Evolutionary conservation across 1,140 invertebrate species (phyloP).

Genomic region (Drosophila lacertosa): DNA sequence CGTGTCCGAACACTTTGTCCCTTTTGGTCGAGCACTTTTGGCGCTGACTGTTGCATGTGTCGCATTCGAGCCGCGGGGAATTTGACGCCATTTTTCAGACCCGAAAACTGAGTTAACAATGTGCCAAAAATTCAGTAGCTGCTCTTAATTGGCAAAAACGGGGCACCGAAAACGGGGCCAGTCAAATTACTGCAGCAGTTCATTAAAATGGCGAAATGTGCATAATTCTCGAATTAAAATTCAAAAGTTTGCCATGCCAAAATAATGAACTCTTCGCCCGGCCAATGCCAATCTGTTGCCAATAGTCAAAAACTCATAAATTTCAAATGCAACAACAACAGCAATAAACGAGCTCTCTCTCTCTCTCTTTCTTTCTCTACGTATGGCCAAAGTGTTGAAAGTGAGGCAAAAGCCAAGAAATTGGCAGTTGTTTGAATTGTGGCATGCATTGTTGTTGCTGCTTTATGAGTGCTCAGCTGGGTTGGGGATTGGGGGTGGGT

Average conservation of each 20-base stretch:
- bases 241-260: slow-evolving; percentile 74
- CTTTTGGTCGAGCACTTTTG: slow-evolving; percentile 4
- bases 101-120: slow-evolving; percentile 26
- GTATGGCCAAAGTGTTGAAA: slow-evolving; percentile 71
- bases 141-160: slow-evolving; percentile 53
- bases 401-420: slow-evolving; percentile 53
- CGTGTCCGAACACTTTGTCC: not conserved
- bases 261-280: slow-evolving; percentile 74
- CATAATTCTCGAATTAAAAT: slow-evolving; percentile 82
- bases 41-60: slow-evolving; percentile 35
- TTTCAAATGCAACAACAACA: slow-evolving; percentile 69
- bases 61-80: not conserved
- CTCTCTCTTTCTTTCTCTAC: too few relatives aligned
- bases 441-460: slow-evolving; percentile 69
- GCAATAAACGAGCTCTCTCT: slow-evolving; percentile 39
- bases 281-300: slow-evolving; percentile 81
- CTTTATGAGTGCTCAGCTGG: slow-evolving; percentile 27
- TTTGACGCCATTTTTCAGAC: slow-evolving; percentile 22
- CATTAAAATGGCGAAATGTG: slow-evolving; percentile 62
- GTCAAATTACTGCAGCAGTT: slow-evolving; percentile 55
- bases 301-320: slow-evolving; percentile 82
- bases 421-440: slow-evolving; percentile 51
- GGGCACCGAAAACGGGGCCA: slow-evolving; percentile 45
- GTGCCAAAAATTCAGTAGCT: slow-evolving; percentile 15
- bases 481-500: not conserved